A percentile compares a stretch with the other conserved stretches of the same genome.
Evolutionary conservation across 2,888 invertebrate species (phyloP).

Genomic region (Volucella inflata): DNA sequence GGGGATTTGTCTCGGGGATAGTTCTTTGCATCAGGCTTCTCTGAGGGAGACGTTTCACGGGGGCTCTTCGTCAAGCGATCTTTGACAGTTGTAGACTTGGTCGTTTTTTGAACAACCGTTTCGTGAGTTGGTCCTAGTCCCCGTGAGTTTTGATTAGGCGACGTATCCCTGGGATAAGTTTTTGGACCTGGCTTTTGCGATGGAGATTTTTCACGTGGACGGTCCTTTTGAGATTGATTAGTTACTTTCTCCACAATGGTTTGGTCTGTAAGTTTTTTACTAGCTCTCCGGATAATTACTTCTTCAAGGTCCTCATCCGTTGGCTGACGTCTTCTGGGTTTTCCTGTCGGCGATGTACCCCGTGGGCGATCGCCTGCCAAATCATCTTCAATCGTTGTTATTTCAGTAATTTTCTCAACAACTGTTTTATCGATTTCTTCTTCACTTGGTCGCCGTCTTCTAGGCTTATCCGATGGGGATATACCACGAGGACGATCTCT

Average conservation of each 20-base stretch:
- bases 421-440: conserved; percentile 41
- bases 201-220: conserved; percentile 3
- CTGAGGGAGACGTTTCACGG: conserved; percentile 22
- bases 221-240: conserved; percentile 1
- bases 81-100: neutral
- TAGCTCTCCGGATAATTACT: neutral
- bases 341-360: conserved; percentile 47
- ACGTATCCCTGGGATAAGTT: too few relatives aligned
- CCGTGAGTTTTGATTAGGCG: too few relatives aligned
- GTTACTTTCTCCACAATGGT: conserved; percentile 2
- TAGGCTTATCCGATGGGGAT: conserved; percentile 56
- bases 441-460: conserved; percentile 30
- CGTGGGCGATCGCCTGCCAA: conserved; percentile 37
- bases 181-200: neutral
- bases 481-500: conserved; percentile 29
- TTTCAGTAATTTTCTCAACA: conserved; percentile 10
- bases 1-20: conserved; percentile 41
- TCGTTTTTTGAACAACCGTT: conserved; percentile 1
- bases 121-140: neutral
- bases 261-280: neutral
- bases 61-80: neutral
- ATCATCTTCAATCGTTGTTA: conserved; percentile 21
- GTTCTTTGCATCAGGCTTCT: conserved; percentile 1
- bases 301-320: conserved; percentile 4
- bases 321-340: conserved; percentile 16